Evolutionary conservation across 1,140 invertebrate species (phyloP), one percentile per base, ranked within the genome.

Genomic region (Penaeus japonicus): DNA sequence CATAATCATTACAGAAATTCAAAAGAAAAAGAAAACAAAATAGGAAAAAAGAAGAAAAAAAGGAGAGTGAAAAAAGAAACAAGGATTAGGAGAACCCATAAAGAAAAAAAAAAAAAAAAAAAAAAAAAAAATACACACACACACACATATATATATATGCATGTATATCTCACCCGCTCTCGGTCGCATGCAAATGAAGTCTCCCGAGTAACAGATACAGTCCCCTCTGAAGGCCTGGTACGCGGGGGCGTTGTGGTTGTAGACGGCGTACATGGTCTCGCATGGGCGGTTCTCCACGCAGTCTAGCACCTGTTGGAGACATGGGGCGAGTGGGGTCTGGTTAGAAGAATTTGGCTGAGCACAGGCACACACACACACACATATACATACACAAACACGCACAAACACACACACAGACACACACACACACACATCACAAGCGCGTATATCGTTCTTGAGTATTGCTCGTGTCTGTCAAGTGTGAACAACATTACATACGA

Each of bases 121-220:
- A 47, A 4, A 47, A 12, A 4, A 47, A 47, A 2, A 47, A 47
- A 47, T 10, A 47, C 39, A 47, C 79, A 62, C 17, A 88, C 87
- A 7, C 62, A 80, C 47, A 84, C 47, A 24, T 57, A 27, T 18
- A 65, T 65, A 3, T 3, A n/a, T 65, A 65, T 65, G 22, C 22
- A n/a, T 65, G 27, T 22, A 24, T n/a, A n/a, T 3, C 39, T 89
- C 24, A 89, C 90, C 90, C 80, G 54, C 39, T 57, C 95, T 95
- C 84, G 97, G 97, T 91, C 96, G 95, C 96, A 97, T 97, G 93
- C 96, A 97, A 92, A 98, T 97, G 93, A 98, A 97, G 89, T 95
- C 94, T 35, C 96, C 96, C 39, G 96, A 97, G 93, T 97, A 97
- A 92, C 97, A 98, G 86, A 97, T 95, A 92, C 97, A 98, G 81